A percentile compares a stretch with the other conserved stretches of the same genome.
phyloP scores from a whole-genome alignment of 2,797 vertebrate genomes.

The Pipistrellus nathusii region DNA sequence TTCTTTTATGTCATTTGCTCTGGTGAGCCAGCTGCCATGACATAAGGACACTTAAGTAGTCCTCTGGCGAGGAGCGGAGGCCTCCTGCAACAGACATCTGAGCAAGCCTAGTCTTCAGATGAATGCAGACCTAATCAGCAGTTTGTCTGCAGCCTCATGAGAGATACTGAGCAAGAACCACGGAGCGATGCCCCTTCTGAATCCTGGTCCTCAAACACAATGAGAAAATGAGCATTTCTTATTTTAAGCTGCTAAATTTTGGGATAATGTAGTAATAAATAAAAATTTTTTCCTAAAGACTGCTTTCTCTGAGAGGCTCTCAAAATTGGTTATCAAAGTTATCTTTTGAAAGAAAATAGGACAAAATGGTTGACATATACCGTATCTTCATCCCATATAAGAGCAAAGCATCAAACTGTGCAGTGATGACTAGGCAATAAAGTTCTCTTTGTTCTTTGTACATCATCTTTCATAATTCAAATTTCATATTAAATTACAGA shows the following conservation, averaged over 20 bases:
- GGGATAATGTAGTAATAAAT: background rate
- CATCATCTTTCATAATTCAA: background rate
- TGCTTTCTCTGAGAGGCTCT: background rate
- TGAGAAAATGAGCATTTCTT: conserved; percentile 2
- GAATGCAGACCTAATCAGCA: background rate
- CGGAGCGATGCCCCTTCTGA: background rate
- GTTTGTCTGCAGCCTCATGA: background rate
- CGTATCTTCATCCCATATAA: conserved; percentile 26
- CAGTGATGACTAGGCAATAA: background rate
- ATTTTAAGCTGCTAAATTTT: background rate
- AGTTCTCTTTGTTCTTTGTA: background rate
- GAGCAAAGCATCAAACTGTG: conserved; percentile 16
- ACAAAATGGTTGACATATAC: background rate
- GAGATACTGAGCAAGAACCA: background rate
- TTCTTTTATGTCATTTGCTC: background rate
- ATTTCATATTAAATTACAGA: background rate
- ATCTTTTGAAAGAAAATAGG: conserved; percentile 16
- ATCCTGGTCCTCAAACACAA: background rate
- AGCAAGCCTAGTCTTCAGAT: background rate
- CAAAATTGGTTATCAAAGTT: background rate
- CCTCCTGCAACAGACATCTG: background rate
- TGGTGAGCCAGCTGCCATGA: background rate
- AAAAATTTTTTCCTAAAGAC: conserved; percentile 16
- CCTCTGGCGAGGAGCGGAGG: background rate
- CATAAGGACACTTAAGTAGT: background rate